Base-by-base conservation (phyloP, 2,113 vertebrate species). In the Noturus placidus region DNA sequence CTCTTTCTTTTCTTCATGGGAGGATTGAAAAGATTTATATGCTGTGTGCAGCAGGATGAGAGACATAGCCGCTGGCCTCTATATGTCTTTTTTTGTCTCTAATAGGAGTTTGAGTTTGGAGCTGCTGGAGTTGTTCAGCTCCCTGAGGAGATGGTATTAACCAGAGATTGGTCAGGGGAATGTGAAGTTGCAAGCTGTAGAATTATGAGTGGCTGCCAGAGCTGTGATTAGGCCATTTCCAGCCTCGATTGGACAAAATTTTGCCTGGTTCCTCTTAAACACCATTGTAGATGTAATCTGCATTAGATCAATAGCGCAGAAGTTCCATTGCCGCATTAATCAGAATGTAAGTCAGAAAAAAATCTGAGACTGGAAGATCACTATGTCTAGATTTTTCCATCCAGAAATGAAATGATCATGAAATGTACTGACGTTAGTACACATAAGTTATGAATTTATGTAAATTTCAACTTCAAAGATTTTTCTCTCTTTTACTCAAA, bases 111-210 rank as follows among this genome's bases (percentile, higher is more conserved):
- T 65, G 83, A 88, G 79, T 88, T 88, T 87, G 85, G 46, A 86
- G 69, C 84, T 30, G 87, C 67, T 61, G 67, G 88, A 83, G 77
- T 85, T 74, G 56, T 72, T 80, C 79, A 50, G 82, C 82, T 72
- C 82, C 81, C 83, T 30, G 87, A 86, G 87, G 87, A 86, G 72
- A 59, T 5, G 83, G 82, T 87, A 83, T 90, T 90, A 88, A 90
- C 89, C 88, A 89, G 65, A 88, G 86, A 89, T 87, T 86, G 82
- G 89, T 81, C 76, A 87, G 79, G 89, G 63, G 70, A 83, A 86
- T 83, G 56, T 38, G 82, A 69, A 82, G 69, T 80, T 70, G 63
- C 52, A 9, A 83, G 50, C 56, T 87, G 78, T 54, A 89, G 87
- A 89, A 82, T 89, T 90, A 89, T 86, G 70, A 85, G 56, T 59